Base-by-base conservation (phyloP, 2,113 vertebrate genomes). In the Panurus biarmicus region DNA sequence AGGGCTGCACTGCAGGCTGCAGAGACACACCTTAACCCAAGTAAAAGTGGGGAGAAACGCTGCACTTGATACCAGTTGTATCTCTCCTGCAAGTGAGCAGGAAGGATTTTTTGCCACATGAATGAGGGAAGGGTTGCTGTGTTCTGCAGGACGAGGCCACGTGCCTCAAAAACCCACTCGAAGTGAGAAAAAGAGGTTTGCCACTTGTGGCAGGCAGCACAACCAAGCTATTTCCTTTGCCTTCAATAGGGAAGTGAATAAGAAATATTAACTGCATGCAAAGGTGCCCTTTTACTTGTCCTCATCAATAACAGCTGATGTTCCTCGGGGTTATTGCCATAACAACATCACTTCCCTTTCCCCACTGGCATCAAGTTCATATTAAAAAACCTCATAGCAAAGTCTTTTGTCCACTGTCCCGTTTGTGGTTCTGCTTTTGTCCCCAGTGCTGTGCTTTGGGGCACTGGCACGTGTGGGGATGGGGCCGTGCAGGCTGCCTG, bases 131-230 rank as follows among this genome's bases (percentile, higher is more conserved):
- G 14, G 28, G 64, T 38, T 80, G 42, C 47, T 57, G 40, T 40
- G 54, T 70, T 83, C 54, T 0, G 0, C 2, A 1, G 19, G 36
- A 72, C 0, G 3, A 79, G 78, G 31, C 23, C 3, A 4, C 0
- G 0, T 48, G 36, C 44, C 74, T 85, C 78, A 60, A 75, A 87
- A 71, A 36, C 11, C 23, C 10, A 1, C 28, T 75, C 7, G 5
- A 23, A 29, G 51, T 38, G 60, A 74, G 67, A 66, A 88, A 85
- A 73, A 72, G 28, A 65, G 54, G 40, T 88, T 71, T 88, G 64
- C 48, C 35, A 33, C 64, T 58, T 66, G 71, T 54, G 51, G 60
- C 45, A 85, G 28, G 29, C 79, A 78, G 70, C 50, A 38, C 31
- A 73, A 60, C 40, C 44, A 26, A 6, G 2, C 47, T 78, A 17